A percentile compares a stretch with the other conserved stretches of the same genome.
Conservation (phyloP, 2,888 invertebrate genomes). For the Hydrotaea diabolus region DNA sequence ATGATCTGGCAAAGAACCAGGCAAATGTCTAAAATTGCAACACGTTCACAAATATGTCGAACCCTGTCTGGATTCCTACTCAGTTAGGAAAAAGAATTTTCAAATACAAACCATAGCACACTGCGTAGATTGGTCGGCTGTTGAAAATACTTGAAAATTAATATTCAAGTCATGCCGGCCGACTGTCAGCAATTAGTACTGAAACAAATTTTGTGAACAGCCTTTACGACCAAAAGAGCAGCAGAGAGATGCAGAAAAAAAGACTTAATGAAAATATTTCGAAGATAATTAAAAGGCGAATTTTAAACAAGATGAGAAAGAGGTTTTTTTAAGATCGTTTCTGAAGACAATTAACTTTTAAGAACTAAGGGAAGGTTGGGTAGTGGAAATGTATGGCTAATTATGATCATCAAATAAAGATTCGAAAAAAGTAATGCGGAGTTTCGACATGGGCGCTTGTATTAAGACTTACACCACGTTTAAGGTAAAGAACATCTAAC, state of each 20-base stretch:
- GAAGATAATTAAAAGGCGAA: neutral
- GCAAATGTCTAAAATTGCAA: neutral
- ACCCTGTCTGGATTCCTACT: neutral
- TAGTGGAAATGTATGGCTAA: no score
- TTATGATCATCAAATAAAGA: no score
- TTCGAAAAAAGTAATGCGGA: no score
- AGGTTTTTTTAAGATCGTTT: constrained; percentile 23
- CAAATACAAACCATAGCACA: neutral
- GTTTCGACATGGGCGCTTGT: no score
- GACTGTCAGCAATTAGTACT: constrained; percentile 67
- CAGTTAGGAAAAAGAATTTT: neutral
- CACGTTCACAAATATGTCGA: neutral
- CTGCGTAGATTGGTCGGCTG: neutral
- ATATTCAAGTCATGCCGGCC: constrained; percentile 56
- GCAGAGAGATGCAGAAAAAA: neutral
- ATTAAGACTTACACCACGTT: no score
- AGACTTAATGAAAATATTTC: neutral
- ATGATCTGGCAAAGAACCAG: neutral
- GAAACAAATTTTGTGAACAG: constrained; percentile 55
- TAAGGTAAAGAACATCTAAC: no score
- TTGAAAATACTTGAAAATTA: constrained; percentile 56
- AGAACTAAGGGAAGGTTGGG: neutral
- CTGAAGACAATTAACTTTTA: no score
- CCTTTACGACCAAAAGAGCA: constrained; percentile 23
- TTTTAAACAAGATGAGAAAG: neutral